Base-by-base conservation (phyloP, 2,797 vertebrate genomes). In the Coilia nasus region DNA sequence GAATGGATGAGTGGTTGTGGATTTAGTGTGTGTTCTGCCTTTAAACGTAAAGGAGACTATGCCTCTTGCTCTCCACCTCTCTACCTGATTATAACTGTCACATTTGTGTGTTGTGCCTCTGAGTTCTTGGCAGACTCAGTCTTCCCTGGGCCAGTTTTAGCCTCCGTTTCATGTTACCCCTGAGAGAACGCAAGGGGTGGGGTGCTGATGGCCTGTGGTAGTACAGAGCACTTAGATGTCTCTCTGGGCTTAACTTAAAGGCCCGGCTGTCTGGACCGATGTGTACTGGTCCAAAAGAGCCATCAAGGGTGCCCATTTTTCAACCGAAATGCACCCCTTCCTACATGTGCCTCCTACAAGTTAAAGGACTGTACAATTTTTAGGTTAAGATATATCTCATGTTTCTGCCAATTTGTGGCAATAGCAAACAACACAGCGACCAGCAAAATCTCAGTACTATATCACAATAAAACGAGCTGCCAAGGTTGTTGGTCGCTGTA, bases 91-190 rank as follows among this genome's bases (percentile, higher is more conserved):
- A 54, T 54, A 21, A 44, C 41, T 44, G 35, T 25, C 60, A n/a
- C 60, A 82, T 28, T 81, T 19, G 10, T 57, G 62, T 81, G 35
- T 71, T 46, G 83, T 71, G 21, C 11, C 35, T 81, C 59, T 83
- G 23, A 14, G 71, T 17, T 87, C 81, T 54, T 47, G 17, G 56
- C 71, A 83, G 83, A 80, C 15, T 21, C 78, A 50, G 81, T 83
- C 59, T 87, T 86, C 89, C 86, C 88, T 86, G 85, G 31, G 47
- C 81, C 88, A 88, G 64, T 90, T 93, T 92, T 92, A 90, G 83
- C 87, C 67, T 60, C 84, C 85, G 82, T 90, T 80, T 92, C 86
- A 87, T 35, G 85, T 92, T 91, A 85, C 89, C 54, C 54, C 82
- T 85, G 78, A 86, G 82, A 88, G 87, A 83, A 1, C 6, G 84